These are phyloP conservation scores for Percina caprodes DNA, from an alignment of 2,113 vertebrate genomes.

Conservation along the genomic window DNA sequence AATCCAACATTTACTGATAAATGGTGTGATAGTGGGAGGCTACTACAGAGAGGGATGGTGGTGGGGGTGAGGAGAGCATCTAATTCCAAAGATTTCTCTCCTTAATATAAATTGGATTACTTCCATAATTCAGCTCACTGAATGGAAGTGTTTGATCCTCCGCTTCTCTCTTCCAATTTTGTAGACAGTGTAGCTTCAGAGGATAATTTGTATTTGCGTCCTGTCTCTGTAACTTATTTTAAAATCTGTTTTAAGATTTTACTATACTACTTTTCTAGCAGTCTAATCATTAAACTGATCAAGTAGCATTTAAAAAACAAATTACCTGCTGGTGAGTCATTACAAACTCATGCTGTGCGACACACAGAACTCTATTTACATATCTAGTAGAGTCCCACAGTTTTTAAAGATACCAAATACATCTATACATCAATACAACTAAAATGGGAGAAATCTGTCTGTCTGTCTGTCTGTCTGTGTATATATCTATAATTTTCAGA, in stretches of 20 bases:
- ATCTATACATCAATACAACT: no score
- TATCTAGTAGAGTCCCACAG: not conserved
- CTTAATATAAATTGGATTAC: constrained; percentile 19
- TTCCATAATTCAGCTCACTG: constrained; percentile 27
- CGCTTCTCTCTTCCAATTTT: constrained; percentile 16
- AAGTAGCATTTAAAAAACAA: not conserved
- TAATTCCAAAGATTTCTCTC: constrained; percentile 13
- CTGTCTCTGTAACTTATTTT: constrained; percentile 6
- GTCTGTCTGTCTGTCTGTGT: no score
- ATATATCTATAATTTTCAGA: no score
- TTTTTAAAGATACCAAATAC: constrained; percentile 1
- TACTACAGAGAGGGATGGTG: not conserved
- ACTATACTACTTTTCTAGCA: not conserved
- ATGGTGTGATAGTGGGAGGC: not conserved
- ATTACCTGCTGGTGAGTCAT: not conserved
- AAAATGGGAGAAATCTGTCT: no score
- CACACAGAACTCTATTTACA: not conserved
- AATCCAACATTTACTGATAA: constrained; percentile 19
- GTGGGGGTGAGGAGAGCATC: constrained; percentile 14
- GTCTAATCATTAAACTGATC: not conserved
- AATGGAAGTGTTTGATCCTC: constrained; percentile 49
- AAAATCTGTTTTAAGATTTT: constrained; percentile 31
- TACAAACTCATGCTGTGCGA: not conserved
- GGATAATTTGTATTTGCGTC: constrained; percentile 34
- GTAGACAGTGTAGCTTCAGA: constrained; percentile 12